Conservation (phyloP, 37 sponge, comb jelly and placozoan genomes). For the Diacarnus erythraeanus region DNA sequence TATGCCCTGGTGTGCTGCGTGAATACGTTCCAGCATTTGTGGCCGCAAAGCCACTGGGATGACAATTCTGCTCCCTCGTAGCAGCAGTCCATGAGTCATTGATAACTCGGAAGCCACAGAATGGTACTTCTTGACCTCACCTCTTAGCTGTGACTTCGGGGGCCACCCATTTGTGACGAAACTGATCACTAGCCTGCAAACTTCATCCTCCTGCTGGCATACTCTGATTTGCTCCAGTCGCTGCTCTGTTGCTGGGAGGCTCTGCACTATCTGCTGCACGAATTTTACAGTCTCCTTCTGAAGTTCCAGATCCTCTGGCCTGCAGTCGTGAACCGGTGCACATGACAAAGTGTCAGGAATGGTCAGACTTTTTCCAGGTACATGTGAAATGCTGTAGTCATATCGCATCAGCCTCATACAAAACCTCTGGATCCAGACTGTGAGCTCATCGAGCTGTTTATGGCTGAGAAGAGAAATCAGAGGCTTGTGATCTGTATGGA, state of each 20-base stretch:
- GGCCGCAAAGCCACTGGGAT: slow-evolving; percentile 4
- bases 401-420: no score
- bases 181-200: background rate
- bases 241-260: no score
- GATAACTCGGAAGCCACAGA: slow-evolving; percentile 13
- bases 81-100: slow-evolving; percentile 4
- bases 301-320: background rate
- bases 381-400: no score
- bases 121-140: slow-evolving; percentile 7
- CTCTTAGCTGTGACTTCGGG: background rate
- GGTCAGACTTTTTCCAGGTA: no score
- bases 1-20: slow-evolving; percentile 32
- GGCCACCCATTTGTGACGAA: slow-evolving; percentile 22
- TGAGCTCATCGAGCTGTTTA: background rate
- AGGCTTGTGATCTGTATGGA: background rate
- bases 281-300: no score
- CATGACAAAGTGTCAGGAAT: no score
- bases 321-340: background rate
- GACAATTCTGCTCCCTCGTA: slow-evolving; percentile 25
- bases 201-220: slow-evolving; percentile 1
- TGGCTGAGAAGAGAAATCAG: background rate
- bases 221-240: slow-evolving; percentile 1
- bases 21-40: slow-evolving; percentile 10
- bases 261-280: no score
- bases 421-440: background rate